Percentiles rank a stretch among this genome's conserved stretches.
phyloP scores from a whole-genome alignment of 92 coral and sea anemone genomes.

The Desmophyllum pertusum region DNA sequence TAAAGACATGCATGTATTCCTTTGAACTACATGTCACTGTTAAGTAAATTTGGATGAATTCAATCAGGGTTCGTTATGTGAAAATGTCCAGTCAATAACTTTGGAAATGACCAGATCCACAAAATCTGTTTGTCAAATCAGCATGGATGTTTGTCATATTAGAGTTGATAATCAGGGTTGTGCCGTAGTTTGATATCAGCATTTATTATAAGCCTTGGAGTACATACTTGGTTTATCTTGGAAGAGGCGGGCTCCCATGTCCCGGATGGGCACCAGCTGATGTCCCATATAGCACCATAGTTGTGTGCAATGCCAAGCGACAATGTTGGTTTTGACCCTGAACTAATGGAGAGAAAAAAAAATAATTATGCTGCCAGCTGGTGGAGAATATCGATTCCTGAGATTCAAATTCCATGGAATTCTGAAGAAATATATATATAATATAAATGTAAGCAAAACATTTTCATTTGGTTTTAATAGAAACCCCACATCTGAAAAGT shows the following conservation, averaged over 20 bases:
- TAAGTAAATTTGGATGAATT: neutral
- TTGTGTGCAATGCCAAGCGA: constrained; percentile 86
- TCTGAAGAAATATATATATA: no score
- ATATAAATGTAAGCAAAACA: no score
- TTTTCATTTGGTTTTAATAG: no score
- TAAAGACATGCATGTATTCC: neutral
- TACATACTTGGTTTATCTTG: neutral
- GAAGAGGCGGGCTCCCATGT: constrained; percentile 69
- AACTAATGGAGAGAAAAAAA: constrained; percentile 36
- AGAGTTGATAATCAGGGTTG: neutral
- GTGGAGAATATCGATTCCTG: neutral
- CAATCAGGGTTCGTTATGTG: neutral
- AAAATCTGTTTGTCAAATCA: neutral
- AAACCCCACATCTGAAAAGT: neutral
- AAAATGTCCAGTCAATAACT: neutral
- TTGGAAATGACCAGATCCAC: neutral
- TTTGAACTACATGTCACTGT: neutral
- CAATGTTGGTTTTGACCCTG: constrained; percentile 69
- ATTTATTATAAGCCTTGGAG: neutral
- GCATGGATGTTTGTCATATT: neutral
- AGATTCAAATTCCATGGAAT: neutral
- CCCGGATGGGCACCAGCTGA: constrained; percentile 94
- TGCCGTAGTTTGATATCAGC: neutral
- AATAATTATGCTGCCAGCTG: neutral
- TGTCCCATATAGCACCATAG: constrained; percentile 85